Conservation (phyloP, 1,140 invertebrate species). For the Littorina saxatilis region DNA sequence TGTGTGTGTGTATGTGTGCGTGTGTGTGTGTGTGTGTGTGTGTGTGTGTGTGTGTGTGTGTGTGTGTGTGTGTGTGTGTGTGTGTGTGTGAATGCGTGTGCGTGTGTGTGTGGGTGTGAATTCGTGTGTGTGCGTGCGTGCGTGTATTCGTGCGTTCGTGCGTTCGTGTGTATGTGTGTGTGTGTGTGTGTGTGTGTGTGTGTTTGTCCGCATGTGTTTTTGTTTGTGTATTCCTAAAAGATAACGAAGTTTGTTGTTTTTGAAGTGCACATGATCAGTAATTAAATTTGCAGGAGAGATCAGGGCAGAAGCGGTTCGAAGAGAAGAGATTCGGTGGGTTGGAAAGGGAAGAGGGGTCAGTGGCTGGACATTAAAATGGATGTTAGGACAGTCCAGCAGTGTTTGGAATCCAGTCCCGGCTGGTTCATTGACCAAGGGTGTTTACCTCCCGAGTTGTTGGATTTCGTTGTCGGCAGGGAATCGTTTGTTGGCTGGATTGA, state of each 20-base stretch:
- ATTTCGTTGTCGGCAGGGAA: not conserved
- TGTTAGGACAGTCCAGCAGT: not conserved
- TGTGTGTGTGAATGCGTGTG: not conserved
- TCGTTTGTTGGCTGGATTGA: not conserved
- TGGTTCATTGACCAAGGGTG: too few species aligned
- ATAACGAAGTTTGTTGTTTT: not conserved
- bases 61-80: constrained; percentile 1
- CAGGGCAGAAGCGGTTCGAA: not conserved
- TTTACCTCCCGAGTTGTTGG: too few species aligned
- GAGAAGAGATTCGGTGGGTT: not conserved
- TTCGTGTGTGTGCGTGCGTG: not conserved
- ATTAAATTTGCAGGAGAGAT: not conserved
- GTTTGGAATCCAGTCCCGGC: not conserved
- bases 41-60: not conserved
- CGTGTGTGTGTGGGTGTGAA: not conserved
- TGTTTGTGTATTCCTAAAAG: not conserved
- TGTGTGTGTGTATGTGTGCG: not conserved
- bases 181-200: not conserved
- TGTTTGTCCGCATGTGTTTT: too few species aligned
- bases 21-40: not conserved
- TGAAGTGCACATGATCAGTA: not conserved
- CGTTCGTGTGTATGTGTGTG: not conserved
- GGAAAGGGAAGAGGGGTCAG: not conserved
- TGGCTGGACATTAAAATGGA: too few species aligned
- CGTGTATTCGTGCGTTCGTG: not conserved